Conservation (phyloP, 2,113 vertebrate genomes). For the Cacatua alba region DNA sequence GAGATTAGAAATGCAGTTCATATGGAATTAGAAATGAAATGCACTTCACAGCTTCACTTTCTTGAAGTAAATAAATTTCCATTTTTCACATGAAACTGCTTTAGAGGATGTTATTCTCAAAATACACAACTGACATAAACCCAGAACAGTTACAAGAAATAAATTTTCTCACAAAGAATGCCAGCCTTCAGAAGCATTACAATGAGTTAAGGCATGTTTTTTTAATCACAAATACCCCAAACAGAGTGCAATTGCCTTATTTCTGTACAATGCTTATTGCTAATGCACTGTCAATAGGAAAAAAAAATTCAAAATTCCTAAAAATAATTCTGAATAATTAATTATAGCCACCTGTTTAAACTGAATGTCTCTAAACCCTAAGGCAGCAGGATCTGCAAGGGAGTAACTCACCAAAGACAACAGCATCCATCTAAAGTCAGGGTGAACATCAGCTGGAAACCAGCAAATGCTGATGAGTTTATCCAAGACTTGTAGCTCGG, state of each 20-base stretch:
- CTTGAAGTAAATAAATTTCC: conserved; percentile 55
- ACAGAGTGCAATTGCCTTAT: conserved; percentile 28
- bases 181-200: conserved; percentile 42
- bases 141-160: conserved; percentile 50
- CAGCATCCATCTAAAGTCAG: background rate
- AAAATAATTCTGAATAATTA: conserved; percentile 61
- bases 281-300: conserved; percentile 30
- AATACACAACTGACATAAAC: conserved; percentile 54
- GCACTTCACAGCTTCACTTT: conserved; percentile 44
- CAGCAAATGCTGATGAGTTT: conserved; percentile 32
- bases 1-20: background rate
- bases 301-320: background rate
- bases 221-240: conserved; percentile 55
- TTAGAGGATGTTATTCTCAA: conserved; percentile 49
- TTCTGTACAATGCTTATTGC: conserved; percentile 49
- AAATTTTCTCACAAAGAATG: conserved; percentile 50
- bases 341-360: conserved; percentile 67
- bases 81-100: conserved; percentile 64
- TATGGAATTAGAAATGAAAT: conserved; percentile 61
- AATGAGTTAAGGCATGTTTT: conserved; percentile 40
- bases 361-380: conserved; percentile 14
- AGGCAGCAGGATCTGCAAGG: conserved; percentile 30
- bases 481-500: background rate
- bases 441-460: conserved; percentile 47
- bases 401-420: conserved; percentile 15